Evolutionary conservation across 2,797 vertebrate species (phyloP).

Genomic region (Hyperoplus immaculatus): DNA sequence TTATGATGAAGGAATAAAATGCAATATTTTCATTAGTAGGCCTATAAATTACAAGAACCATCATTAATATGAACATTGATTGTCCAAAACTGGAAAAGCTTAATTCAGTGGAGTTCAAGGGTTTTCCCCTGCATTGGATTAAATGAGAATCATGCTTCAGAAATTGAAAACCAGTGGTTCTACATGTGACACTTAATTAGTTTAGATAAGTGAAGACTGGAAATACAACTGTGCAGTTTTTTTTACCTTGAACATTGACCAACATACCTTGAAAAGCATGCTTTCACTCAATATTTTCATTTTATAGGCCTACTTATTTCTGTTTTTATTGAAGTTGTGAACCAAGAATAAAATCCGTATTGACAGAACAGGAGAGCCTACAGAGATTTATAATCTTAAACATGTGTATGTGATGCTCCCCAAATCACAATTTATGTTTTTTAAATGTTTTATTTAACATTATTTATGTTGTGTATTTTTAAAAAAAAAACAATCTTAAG

Average conservation of each 20-base stretch:
- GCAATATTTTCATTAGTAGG: too few species aligned
- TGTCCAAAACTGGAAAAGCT: not conserved
- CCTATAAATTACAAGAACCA: too few species aligned
- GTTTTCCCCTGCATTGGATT: slow-evolving; percentile 12
- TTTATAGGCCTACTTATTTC: not conserved
- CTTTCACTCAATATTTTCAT: not conserved
- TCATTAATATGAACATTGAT: not conserved
- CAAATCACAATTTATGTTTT: not conserved
- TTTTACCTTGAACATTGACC: not conserved
- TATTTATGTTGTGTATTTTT: too few species aligned
- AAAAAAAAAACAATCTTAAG: too few species aligned
- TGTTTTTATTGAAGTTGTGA: not conserved
- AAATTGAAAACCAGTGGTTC: slow-evolving; percentile 70
- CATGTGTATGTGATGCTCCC: not conserved
- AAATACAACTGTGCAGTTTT: not conserved
- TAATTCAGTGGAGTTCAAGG: slow-evolving; percentile 25
- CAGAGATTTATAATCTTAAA: not conserved
- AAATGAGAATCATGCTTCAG: slow-evolving; percentile 79
- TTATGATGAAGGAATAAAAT: too few species aligned
- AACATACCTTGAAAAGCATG: not conserved
- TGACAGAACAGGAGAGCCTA: not conserved
- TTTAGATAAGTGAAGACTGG: slow-evolving; percentile 8
- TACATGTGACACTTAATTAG: slow-evolving; percentile 69
- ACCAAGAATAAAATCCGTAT: not conserved
- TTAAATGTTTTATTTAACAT: too few species aligned